Evolutionary conservation across 2,113 vertebrate species (phyloP).

Genomic region (Bambusicola thoracicus): DNA sequence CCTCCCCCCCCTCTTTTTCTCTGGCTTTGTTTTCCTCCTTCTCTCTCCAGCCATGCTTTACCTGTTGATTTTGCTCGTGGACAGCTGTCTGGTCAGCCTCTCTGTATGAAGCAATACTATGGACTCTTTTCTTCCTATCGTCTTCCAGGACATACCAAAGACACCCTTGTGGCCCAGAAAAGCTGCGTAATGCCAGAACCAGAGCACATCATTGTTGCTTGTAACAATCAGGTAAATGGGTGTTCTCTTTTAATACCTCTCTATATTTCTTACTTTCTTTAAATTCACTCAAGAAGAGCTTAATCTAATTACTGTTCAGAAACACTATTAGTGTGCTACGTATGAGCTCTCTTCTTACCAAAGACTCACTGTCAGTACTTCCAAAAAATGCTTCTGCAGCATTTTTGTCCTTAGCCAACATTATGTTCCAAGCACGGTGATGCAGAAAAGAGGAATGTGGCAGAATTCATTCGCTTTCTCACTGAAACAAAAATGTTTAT

Average conservation of each 20-base stretch:
- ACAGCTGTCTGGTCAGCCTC: slow-evolving; percentile 88
- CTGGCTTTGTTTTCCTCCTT: slow-evolving; percentile 53
- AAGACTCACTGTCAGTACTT: background rate
- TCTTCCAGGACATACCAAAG: slow-evolving; percentile 86
- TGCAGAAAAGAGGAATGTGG: slow-evolving; percentile 9
- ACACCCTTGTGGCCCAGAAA: slow-evolving; percentile 86
- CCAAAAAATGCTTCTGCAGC: slow-evolving; percentile 53
- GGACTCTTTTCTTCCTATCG: slow-evolving; percentile 94
- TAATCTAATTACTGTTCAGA: background rate
- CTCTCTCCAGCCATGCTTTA: slow-evolving; percentile 81
- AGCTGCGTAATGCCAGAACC: slow-evolving; percentile 82
- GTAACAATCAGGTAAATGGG: slow-evolving; percentile 89
- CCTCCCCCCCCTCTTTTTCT: background rate
- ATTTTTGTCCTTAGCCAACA: background rate
- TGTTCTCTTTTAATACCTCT: background rate
- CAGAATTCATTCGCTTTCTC: background rate
- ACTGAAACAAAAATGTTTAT: slow-evolving; percentile 18
- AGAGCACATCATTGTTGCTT: slow-evolving; percentile 91
- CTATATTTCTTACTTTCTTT: slow-evolving; percentile 13
- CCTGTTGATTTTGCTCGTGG: slow-evolving; percentile 89
- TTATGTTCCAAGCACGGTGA: background rate
- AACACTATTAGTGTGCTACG: background rate
- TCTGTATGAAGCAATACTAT: slow-evolving; percentile 97
- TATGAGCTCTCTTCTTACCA: slow-evolving; percentile 3
- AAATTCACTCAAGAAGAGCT: background rate